Percentiles rank a stretch among this genome's conserved stretches.
These are phyloP conservation scores for Uloborus diversus DNA, from an alignment of 1,140 invertebrate genomes.

Conservation along the genomic window DNA sequence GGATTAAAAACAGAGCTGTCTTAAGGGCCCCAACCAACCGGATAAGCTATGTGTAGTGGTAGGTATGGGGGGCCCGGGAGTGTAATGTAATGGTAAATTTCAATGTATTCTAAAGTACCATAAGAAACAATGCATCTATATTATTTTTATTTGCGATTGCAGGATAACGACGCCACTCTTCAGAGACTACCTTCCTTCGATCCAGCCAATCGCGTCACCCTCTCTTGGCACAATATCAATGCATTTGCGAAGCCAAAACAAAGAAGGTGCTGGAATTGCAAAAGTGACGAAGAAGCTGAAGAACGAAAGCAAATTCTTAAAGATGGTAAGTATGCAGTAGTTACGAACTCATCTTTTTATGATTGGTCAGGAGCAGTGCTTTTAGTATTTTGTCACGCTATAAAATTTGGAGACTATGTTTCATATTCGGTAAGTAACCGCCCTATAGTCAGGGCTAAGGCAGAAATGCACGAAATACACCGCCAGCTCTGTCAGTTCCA, in stretches of 20 bases:
- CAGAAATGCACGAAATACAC: no score
- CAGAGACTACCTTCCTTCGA: neutral
- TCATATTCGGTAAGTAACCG: no score
- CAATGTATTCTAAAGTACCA: no score
- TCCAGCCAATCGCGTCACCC: neutral
- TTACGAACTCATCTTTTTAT: neutral
- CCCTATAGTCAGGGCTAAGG: no score
- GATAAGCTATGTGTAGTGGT: no score
- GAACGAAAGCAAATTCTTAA: slow-evolving; percentile 10
- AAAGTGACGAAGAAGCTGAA: slow-evolving; percentile 62
- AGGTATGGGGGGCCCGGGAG: no score
- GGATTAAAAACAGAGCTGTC: no score
- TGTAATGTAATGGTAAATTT: no score
- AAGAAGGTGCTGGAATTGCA: slow-evolving; percentile 69
- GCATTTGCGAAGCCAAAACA: slow-evolving; percentile 68
- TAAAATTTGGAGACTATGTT: neutral
- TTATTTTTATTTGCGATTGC: neutral
- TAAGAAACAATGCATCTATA: slow-evolving; percentile 67
- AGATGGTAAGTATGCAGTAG: slow-evolving; percentile 6
- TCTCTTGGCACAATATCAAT: slow-evolving; percentile 75
- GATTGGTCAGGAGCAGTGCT: no score
- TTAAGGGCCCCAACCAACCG: no score
- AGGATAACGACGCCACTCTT: neutral
- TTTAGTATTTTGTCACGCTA: neutral
- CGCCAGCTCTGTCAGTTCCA: no score